phyloP scores from a whole-genome alignment of 1,140 invertebrate species.

The Asbolus verrucosus region DNA sequence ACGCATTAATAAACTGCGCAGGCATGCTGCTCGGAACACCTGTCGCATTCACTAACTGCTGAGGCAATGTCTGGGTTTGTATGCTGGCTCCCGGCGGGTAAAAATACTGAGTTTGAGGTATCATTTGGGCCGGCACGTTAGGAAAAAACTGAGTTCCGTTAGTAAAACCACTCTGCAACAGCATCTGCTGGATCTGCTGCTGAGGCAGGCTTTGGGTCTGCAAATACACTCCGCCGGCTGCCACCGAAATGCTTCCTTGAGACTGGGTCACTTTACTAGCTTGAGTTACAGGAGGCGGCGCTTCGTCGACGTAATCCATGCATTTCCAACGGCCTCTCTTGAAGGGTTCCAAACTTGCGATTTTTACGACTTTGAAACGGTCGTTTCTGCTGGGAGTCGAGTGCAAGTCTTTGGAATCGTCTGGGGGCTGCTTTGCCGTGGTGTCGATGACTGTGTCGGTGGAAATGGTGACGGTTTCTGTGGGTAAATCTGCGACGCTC shows the following conservation, averaged over 20 bases:
- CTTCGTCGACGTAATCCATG: conserved; percentile 91
- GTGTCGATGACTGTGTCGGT: conserved; percentile 49
- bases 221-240: conserved; percentile 56
- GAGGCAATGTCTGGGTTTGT: conserved; percentile 55
- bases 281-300: conserved; percentile 52
- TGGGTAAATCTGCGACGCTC: conserved; percentile 50
- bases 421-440: conserved; percentile 43
- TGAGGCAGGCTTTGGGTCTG: conserved; percentile 63
- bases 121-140: conserved; percentile 59
- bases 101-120: conserved; percentile 62
- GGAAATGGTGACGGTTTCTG: conserved; percentile 51
- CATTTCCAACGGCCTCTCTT: conserved; percentile 95
- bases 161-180: conserved; percentile 59
- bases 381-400: conserved; percentile 74
- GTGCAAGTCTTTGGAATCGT: conserved; percentile 61
- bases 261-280: conserved; percentile 54
- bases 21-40: conserved; percentile 58
- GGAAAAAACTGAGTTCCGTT: conserved; percentile 60
- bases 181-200: conserved; percentile 63
- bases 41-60: conserved; percentile 51
- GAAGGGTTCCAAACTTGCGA: conserved; percentile 95
- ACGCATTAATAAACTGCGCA: conserved; percentile 58
- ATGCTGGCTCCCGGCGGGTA: conserved; percentile 59
- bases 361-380: conserved; percentile 97
- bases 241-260: conserved; percentile 49